phyloP scores from a whole-genome alignment of 2,888 invertebrate species.

The Drosophila atripex region DNA sequence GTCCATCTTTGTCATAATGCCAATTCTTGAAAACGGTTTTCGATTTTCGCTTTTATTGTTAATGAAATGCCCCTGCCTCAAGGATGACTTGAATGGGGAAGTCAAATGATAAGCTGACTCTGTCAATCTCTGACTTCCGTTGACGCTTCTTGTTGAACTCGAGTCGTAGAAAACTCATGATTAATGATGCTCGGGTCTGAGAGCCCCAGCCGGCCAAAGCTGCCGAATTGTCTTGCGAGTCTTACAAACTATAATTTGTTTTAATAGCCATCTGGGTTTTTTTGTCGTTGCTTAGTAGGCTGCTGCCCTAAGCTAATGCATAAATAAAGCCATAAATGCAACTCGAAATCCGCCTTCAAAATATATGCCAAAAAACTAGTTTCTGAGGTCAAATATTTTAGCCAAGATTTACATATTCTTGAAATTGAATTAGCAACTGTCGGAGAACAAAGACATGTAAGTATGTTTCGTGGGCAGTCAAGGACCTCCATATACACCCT shows the following conservation, averaged over 20 bases:
- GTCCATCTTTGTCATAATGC: constrained; percentile 17
- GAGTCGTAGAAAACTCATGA: constrained; percentile 31
- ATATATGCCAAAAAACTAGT: constrained; percentile 28
- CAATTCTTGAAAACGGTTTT: constrained; percentile 15
- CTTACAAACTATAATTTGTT: constrained; percentile 34
- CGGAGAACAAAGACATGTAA: not conserved
- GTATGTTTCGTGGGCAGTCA: too few species aligned
- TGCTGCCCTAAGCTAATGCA: constrained; percentile 35
- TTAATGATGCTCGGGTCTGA: constrained; percentile 26
- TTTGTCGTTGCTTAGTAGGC: constrained; percentile 27
- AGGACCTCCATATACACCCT: too few species aligned
- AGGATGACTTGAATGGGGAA: constrained; percentile 39
- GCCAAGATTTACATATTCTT: constrained; percentile 24
- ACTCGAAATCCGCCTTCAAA: constrained; percentile 24
- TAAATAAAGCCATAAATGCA: constrained; percentile 35
- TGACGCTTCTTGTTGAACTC: constrained; percentile 36
- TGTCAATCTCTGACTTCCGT: constrained; percentile 48
- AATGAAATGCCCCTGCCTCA: constrained; percentile 36
- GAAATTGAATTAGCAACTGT: not conserved
- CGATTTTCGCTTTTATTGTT: constrained; percentile 13
- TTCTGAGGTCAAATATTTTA: constrained; percentile 23
- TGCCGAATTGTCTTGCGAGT: constrained; percentile 11
- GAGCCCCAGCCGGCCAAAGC: not conserved
- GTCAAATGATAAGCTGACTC: constrained; percentile 36
- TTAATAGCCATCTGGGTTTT: constrained; percentile 29